Base-by-base conservation (phyloP, 2,113 vertebrate species). In the Syngnathus typhle region DNA sequence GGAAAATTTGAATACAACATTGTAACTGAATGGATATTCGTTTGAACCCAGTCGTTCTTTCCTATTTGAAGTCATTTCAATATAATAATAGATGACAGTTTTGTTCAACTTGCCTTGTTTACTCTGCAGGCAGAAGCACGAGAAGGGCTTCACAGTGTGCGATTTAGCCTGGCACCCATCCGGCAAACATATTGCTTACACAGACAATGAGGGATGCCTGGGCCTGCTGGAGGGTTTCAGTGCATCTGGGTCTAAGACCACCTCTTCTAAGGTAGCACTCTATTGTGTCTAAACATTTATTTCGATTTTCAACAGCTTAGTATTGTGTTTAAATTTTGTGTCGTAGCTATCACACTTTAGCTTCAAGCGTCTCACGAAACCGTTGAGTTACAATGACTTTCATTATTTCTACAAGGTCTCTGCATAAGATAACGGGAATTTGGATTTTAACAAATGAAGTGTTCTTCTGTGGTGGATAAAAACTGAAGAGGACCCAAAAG, bases 201-300 rank as follows among this genome's bases (percentile, higher is more conserved):
- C 97, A 0, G 97, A 99, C 79, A 93, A 82, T 0, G 93, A 98
- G 88, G 97, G 97, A 76, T 94, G 96, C 51, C 87, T 99, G 71
- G 95, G 96, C 0, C 84, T 98, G 18, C 70, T 98, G 79, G 95
- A 98, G 37, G 88, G 91, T 4, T 63, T 98, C 0, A 69, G 85
- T 70, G 73, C 77, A 49, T 60, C 86, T 3, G 19, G 52, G 1
- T 43, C 76, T 1, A 52, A 19, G 61, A 12, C 74, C 38, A 39
- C 0, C 27, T 65, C 1, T 46, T 27, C 82, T 62, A 79, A 73
- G 67, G 88, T 87, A 72, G 13, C 0, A 12, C 10, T 19, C 18
- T 37, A 8, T 1, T 56, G 12, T 41, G 7, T 15, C 19, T 7
- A 18, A 54, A 15, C 23, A 23, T 23, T n/a, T 3, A 21, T 6